Evolutionary conservation across 2,113 vertebrate species (phyloP).

Genomic region (Pelusios castaneus): DNA sequence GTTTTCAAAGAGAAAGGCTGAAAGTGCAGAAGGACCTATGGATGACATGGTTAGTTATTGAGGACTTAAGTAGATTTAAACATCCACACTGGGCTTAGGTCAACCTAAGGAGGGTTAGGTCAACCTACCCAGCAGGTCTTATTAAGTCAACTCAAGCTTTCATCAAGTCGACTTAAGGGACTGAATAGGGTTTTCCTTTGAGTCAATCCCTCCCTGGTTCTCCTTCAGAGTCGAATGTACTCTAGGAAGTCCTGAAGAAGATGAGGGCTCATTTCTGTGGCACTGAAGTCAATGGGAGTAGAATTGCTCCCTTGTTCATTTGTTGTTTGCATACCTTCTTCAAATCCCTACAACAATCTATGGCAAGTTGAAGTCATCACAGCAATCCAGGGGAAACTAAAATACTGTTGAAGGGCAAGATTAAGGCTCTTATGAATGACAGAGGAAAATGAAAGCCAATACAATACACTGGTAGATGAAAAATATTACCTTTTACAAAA

Average conservation of each 20-base stretch:
- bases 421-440: neutral
- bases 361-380: constrained; percentile 23
- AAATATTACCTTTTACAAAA: constrained; percentile 31
- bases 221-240: neutral
- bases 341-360: neutral
- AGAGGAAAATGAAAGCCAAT: constrained; percentile 52
- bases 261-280: neutral
- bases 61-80: neutral
- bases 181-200: neutral
- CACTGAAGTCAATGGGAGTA: neutral
- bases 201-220: neutral
- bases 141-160: too few relatives aligned
- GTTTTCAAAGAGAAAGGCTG: too few relatives aligned
- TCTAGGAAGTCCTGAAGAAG: neutral
- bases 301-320: neutral
- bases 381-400: constrained; percentile 23
- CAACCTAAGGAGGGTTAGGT: too few relatives aligned
- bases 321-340: neutral
- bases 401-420: constrained; percentile 15
- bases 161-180: neutral
- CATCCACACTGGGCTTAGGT: too few relatives aligned
- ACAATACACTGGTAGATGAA: neutral
- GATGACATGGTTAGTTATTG: neutral
- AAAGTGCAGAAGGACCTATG: too few relatives aligned
- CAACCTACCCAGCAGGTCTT: too few relatives aligned